Conservation (phyloP, 2,113 vertebrate genomes). For the Talpa occidentalis region DNA sequence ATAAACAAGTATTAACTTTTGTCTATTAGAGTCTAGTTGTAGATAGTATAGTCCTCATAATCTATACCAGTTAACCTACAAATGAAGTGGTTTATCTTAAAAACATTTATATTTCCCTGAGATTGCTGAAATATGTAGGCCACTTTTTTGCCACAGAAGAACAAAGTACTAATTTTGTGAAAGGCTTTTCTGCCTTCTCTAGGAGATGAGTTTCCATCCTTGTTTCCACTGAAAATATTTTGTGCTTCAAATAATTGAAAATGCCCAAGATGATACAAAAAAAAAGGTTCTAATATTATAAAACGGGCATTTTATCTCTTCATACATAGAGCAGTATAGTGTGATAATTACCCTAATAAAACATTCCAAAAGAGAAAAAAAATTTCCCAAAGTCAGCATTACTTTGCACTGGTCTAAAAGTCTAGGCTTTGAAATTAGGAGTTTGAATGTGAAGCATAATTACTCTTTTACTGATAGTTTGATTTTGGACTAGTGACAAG, state of each 20-base stretch:
- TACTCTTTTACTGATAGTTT: not conserved
- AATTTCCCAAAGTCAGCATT: not conserved
- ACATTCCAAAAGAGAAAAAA: not conserved
- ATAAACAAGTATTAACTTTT: not conserved
- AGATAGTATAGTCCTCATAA: not conserved
- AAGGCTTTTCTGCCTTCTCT: not conserved
- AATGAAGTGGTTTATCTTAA: not conserved
- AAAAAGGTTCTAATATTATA: not conserved
- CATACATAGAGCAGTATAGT: not conserved
- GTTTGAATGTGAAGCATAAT: not conserved
- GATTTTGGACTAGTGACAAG: not conserved
- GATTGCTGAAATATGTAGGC: not conserved
- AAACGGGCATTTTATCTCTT: not conserved
- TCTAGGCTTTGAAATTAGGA: not conserved
- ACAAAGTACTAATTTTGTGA: not conserved
- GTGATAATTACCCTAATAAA: not conserved
- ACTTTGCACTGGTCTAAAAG: not conserved
- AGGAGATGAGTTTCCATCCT: no score
- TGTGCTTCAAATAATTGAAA: slow-evolving; percentile 25
- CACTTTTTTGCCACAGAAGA: not conserved
- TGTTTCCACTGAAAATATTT: not conserved
- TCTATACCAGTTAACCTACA: not conserved
- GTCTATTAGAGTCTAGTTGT: not conserved
- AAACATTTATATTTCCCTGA: not conserved
- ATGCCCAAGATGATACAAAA: not conserved